Conservation (phyloP, 2,797 vertebrate genomes). For the Anguilla obscura region DNA sequence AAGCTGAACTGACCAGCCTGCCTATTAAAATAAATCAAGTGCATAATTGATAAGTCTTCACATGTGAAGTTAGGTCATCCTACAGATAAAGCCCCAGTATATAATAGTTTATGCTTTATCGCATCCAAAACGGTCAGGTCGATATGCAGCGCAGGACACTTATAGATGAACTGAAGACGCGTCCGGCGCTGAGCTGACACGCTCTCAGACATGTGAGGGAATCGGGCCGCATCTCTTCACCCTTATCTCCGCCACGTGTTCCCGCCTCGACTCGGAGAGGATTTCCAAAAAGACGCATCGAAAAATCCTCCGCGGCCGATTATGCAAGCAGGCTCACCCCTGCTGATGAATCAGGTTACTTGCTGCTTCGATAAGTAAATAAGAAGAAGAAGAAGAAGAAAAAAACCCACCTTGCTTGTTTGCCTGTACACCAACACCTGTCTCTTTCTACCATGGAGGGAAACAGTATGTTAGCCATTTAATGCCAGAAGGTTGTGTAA, state of each 20-base stretch:
- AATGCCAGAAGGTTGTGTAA: background rate
- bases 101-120: background rate
- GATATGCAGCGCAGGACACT: background rate
- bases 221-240: background rate
- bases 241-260: constrained; percentile 15
- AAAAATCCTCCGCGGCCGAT: constrained; percentile 7
- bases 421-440: background rate
- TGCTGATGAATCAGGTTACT: background rate
- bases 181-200: background rate
- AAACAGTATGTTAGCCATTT: background rate
- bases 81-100: background rate
- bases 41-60: background rate
- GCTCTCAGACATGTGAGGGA: constrained; percentile 2
- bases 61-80: background rate
- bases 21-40: background rate
- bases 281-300: constrained; percentile 21
- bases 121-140: background rate
- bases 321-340: background rate
- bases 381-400: background rate
- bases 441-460: background rate
- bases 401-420: background rate
- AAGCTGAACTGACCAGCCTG: background rate
- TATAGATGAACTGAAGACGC: background rate
- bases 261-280: background rate
- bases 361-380: constrained; percentile 12